Base-by-base conservation (phyloP, 2,113 vertebrate species). In the Arenaria interpres region DNA sequence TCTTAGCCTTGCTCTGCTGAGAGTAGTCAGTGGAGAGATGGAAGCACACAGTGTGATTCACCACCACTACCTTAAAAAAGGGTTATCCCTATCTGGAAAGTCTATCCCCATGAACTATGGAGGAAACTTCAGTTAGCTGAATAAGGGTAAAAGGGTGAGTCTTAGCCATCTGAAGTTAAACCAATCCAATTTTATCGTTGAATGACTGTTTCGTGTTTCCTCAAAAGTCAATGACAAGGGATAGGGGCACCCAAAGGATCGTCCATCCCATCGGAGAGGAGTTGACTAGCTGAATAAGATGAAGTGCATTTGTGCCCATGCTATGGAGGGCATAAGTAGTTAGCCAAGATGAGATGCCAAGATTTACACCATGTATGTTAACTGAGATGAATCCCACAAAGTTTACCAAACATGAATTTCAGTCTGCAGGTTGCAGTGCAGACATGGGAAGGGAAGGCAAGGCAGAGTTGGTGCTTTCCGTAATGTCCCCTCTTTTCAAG, bases 181-280 rank as follows among this genome's bases (percentile, higher is more conserved):
- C 8, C 21, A 51, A 7, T 50, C 19, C 4, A 43, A 41, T 54
- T 4, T 17, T 46, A 1, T 0, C 23, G 35, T 5, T 19, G 27
- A 28, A 30, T 13, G 11, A 68, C 18, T 9, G 7, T 6, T 85
- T n/a, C 9, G 3, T 59, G 13, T 63, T 89, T 67, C 46, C 64
- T 74, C 41, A 28, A 39, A 87, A 79, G 7, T 28, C 27, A 32
- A 19, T 30, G 69, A 27, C 19, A 39, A 46, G 39, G 43, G 41
- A 18, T 10, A 5, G 5, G 7, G 10, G 3, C 3, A 85, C 28
- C n/a, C n/a, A 67, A 54, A 63, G 10, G 12, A 23, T 67, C 56
- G 41, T 27, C 27, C 37, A 12, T 9, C 25, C 15, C 39, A 27
- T 30, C 0, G 2, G 14, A 71, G 45, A 67, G 21, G 33, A 85